A percentile compares a stretch with the other conserved stretches of the same genome.
Conservation (phyloP, 2,888 invertebrate species). For the Dryobotodes eremita region DNA sequence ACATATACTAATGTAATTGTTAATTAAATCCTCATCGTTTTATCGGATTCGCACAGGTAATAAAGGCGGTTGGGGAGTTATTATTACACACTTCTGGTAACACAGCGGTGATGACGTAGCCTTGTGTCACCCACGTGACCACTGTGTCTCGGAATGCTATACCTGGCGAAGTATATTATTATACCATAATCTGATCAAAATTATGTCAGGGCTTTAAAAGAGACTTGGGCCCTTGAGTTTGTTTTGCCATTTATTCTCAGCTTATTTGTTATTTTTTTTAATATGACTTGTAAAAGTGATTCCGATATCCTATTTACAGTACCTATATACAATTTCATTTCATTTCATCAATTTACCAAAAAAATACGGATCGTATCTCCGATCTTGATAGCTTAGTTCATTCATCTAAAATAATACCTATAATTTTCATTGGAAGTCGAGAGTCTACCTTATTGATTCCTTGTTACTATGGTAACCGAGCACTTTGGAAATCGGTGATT, state of each 20-base stretch:
- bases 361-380: not conserved
- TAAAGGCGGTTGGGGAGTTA: too few relatives aligned
- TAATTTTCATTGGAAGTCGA: conserved; percentile 2
- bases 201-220: not conserved
- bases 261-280: not conserved
- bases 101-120: too few relatives aligned
- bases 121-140: too few relatives aligned
- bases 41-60: too few relatives aligned
- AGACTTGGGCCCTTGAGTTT: not conserved
- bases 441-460: conserved; percentile 16
- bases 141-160: too few relatives aligned
- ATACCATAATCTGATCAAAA: too few relatives aligned
- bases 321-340: not conserved
- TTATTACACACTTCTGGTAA: too few relatives aligned
- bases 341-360: not conserved
- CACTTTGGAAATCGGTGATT: not conserved
- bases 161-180: too few relatives aligned
- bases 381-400: not conserved
- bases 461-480: conserved; percentile 28
- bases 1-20: too few relatives aligned
- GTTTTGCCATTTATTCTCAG: not conserved
- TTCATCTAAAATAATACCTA: too few relatives aligned
- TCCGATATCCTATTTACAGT: not conserved
- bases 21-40: too few relatives aligned
- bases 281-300: not conserved